Evolutionary conservation across 2,888 invertebrate genomes (phyloP), one percentile per base, ranked within the genome.

Genomic region (Aproaerema taeniolella): DNA sequence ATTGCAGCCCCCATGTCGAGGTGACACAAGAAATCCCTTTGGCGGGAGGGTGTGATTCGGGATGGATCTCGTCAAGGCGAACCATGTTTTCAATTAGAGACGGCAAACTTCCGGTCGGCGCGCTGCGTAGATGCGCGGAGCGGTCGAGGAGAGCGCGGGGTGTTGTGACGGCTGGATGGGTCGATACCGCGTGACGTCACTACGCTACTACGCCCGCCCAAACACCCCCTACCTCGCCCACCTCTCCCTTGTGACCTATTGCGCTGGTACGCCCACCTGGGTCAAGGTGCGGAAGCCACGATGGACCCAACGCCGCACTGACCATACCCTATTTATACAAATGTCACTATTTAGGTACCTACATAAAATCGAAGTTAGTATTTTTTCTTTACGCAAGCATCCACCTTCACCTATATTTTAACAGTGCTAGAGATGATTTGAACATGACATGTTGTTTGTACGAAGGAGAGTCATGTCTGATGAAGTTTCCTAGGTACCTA

Each of bases 201-300:
- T 82, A 86, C 83, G 78, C 76, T 83, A 83, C 83, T 85, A 83
- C 80, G 72, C 78, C 79, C 79, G 77, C 73, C 80, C 80, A 83
- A 83, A 82, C 82, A 81, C 66, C 64, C 67, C 50, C 50, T 61
- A 60, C 55, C 55, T 52, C 66, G 49, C 65, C 40, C 61, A 41
- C 53, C 57, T 47, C 63, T 54, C 70, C 70, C 79, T 61, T 59
- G 58, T 81, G 81, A 83, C 82, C 82, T 81, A 81, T 76, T 77
- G 76, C 77, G 79, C 60, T 64, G 69, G 61, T 65, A 69, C 78
- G 68, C 77, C 78, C 76, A 80, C 83, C 74, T 80, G 81, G 85
- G 82, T 85, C 85, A 85, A 83, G 85, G 85, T 81, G 66, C 71
- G 69, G 68, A 76, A 73, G 63, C 64, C 61, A 55, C 61, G 52